A percentile compares a stretch with the other conserved stretches of the same genome.
These are phyloP conservation scores for Tauraco erythrolophus DNA, from an alignment of 2,113 vertebrate species.

Conservation along the genomic window DNA sequence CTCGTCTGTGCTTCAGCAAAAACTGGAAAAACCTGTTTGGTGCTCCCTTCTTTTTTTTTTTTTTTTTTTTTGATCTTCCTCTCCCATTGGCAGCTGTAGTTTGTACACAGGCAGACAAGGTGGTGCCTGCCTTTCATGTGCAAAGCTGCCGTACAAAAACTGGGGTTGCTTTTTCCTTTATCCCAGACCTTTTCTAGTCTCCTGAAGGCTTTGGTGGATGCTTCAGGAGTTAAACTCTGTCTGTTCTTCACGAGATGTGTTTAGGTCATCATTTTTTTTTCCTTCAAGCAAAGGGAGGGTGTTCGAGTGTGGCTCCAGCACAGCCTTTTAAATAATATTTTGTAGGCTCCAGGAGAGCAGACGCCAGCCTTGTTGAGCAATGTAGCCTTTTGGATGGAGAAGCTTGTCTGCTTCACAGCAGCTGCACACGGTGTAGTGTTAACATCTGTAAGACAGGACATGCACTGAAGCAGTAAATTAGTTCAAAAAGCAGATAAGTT, in stretches of 20 bases:
- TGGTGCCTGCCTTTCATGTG: constrained; percentile 35
- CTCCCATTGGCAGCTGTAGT: constrained; percentile 49
- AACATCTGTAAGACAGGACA: neutral
- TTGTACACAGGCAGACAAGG: constrained; percentile 6
- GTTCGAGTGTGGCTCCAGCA: neutral
- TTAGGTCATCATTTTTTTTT: neutral
- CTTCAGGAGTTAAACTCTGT: neutral
- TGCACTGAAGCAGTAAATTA: neutral
- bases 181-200: neutral
- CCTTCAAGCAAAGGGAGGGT: neutral
- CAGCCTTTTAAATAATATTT: constrained; percentile 10
- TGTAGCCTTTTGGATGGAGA: neutral
- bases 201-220: neutral
- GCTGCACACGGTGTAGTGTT: neutral
- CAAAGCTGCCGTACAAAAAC: constrained; percentile 19
- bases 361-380: neutral
- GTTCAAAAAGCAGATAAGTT: neutral
- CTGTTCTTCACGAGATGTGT: neutral
- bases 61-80: neutral
- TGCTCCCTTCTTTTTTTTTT: neutral
- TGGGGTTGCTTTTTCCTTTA: neutral
- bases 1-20: constrained; percentile 1
- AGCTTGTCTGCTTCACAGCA: neutral
- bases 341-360: neutral
- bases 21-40: constrained; percentile 63